Base-by-base conservation (phyloP, 2,113 vertebrate species). In the Paraplagusia blochii region DNA sequence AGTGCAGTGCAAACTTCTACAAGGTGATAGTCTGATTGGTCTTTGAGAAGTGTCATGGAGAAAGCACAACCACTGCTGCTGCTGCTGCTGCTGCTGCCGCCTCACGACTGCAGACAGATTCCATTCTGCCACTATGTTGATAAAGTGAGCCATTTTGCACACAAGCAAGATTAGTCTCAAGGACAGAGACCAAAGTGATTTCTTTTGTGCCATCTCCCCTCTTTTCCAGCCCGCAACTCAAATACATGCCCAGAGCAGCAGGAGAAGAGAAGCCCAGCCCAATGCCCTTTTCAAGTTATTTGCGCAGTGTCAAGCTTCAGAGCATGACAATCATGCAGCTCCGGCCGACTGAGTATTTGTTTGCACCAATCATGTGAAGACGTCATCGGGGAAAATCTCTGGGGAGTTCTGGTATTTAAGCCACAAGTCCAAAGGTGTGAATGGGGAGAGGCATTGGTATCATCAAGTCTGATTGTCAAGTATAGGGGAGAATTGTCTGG, bases 141-240 rank as follows among this genome's bases (percentile, higher is more conserved):
- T 88, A 88, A 88, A 88, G 83, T 85, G 85, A 88, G 76, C 81
- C 78, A 76, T 90, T 88, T 87, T 87, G 77, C 78, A 83, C 82
- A 81, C 73, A 74, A 78, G 81, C 77, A 87, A 88, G 88, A 89
- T 90, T 90, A 83, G 82, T 84, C 85, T 87, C 87, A 89, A 89
- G 87, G 88, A 90, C 85, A 87, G 76, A 85, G 86, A 87, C 87
- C 85, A 87, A 86, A 88, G 78, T 68, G 58, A 74, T 54, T 85
- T 82, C 79, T 80, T 47, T 84, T 77, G 69, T 61, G 81, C 56
- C 47, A 43, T 58, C 46, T 38, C 42, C 17, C 38, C 38, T 38
- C 35, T 43, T 4, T 42, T 42, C 44, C 35, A 44, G 5, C 67
- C 54, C 65, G 47, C 18, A 68, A 72, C n/a, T 61, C 16, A 57